Percentiles rank a stretch among this genome's conserved stretches.
These are phyloP conservation scores for Eudemis profundana DNA, from an alignment of 2,888 invertebrate species.

Conservation along the genomic window DNA sequence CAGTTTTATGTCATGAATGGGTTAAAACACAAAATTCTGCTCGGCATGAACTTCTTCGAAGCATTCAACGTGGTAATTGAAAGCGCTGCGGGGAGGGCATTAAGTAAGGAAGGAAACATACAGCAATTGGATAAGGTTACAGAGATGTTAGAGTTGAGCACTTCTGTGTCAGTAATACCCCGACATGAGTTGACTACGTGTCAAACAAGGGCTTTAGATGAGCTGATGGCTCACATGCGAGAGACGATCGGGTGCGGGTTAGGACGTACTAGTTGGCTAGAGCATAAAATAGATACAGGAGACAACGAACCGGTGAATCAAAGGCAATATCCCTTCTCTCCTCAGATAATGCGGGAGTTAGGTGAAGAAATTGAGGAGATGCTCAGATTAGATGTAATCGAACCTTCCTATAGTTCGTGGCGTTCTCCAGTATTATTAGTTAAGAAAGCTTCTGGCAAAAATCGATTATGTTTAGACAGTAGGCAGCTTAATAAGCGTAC, in stretches of 20 bases:
- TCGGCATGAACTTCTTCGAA: not conserved
- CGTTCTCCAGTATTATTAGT: slow-evolving; percentile 39
- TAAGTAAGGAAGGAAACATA: too few relatives aligned
- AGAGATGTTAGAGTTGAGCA: not conserved
- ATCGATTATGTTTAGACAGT: too few relatives aligned
- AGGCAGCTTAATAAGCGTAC: too few relatives aligned
- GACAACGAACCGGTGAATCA: slow-evolving; percentile 22
- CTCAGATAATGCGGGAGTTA: slow-evolving; percentile 23
- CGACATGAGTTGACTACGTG: not conserved
- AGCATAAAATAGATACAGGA: slow-evolving; percentile 3
- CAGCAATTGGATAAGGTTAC: not conserved
- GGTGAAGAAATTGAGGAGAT: slow-evolving; percentile 15
- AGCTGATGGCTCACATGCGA: not conserved
- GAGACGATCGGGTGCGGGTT: not conserved
- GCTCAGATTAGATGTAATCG: slow-evolving; percentile 28
- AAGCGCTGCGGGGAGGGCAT: too few relatives aligned
- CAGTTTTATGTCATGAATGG: not conserved
- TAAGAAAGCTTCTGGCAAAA: slow-evolving; percentile 31
- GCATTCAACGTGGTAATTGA: not conserved
- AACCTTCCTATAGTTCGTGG: slow-evolving; percentile 42
- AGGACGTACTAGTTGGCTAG: not conserved
- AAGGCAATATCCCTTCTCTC: slow-evolving; percentile 36
- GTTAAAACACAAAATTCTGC: not conserved
- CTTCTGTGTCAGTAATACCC: not conserved
- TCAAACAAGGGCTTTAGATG: not conserved